These are phyloP conservation scores for Malurus splendens DNA, from an alignment of 2,797 vertebrate species.

Conservation along the genomic window DNA sequence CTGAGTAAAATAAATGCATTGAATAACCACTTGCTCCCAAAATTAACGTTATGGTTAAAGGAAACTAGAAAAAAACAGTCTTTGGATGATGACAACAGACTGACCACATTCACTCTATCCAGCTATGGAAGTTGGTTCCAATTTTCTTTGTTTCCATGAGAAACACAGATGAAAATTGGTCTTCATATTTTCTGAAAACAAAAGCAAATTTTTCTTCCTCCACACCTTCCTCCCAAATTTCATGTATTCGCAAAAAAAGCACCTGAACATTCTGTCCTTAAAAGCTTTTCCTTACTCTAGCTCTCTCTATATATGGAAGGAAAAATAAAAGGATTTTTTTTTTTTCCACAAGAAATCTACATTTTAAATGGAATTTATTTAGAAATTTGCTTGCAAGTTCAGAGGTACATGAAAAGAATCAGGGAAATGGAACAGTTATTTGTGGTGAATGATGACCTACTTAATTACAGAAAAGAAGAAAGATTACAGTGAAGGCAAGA, in stretches of 20 bases:
- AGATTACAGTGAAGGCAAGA: neutral
- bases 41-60: neutral
- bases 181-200: neutral
- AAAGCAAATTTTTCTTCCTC: neutral
- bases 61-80: neutral
- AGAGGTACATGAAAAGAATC: neutral
- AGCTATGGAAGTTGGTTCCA: neutral
- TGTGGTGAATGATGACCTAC: neutral
- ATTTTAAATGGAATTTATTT: neutral
- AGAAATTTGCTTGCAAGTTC: neutral
- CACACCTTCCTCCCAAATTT: accelerated
- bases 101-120: neutral
- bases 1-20: neutral
- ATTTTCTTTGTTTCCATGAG: neutral
- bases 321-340: neutral
- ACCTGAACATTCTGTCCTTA: neutral
- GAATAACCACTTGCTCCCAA: neutral
- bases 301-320: neutral
- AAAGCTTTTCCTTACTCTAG: neutral
- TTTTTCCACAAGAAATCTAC: neutral
- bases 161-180: neutral
- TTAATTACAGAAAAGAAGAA: neutral
- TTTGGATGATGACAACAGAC: neutral
- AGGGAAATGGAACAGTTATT: neutral
- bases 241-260: neutral